These are phyloP conservation scores for Dastarcus helophoroides DNA, from an alignment of 2,888 invertebrate genomes.

Conservation along the genomic window DNA sequence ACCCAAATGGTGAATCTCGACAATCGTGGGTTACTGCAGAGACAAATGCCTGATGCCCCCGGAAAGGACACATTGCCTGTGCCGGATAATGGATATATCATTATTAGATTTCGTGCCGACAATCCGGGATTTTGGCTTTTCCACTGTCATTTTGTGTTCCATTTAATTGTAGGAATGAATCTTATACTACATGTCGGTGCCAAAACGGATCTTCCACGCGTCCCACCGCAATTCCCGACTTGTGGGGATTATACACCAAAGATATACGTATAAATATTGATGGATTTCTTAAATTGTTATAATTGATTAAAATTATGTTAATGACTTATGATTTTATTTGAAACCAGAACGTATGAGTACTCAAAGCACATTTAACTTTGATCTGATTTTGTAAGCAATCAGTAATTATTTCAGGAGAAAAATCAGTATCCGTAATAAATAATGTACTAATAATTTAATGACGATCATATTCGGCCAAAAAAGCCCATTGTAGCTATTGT, in stretches of 20 bases:
- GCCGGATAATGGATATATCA: constrained; percentile 80
- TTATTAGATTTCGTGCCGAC: constrained; percentile 71
- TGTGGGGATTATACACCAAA: constrained; percentile 65
- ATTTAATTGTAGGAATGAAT: constrained; percentile 80
- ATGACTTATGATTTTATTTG: no score
- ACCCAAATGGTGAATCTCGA: constrained; percentile 72
- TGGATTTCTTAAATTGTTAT: no score
- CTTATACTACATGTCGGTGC: constrained; percentile 72
- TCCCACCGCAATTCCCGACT: constrained; percentile 67
- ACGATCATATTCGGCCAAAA: no score
- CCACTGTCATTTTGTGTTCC: constrained; percentile 83
- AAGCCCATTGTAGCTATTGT: no score
- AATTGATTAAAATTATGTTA: no score
- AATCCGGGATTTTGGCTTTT: constrained; percentile 84
- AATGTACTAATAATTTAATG: no score
- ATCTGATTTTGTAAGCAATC: no score
- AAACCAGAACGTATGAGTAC: no score
- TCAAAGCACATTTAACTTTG: no score
- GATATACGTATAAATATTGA: no score
- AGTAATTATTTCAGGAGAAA: no score
- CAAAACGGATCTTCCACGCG: constrained; percentile 62
- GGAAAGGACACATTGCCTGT: constrained; percentile 82
- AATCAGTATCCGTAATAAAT: no score
- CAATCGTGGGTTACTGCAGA: constrained; percentile 62
- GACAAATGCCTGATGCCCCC: constrained; percentile 70